phyloP scores from a whole-genome alignment of 1,140 invertebrate species.

The Aphelenchoides fujianensis region DNA sequence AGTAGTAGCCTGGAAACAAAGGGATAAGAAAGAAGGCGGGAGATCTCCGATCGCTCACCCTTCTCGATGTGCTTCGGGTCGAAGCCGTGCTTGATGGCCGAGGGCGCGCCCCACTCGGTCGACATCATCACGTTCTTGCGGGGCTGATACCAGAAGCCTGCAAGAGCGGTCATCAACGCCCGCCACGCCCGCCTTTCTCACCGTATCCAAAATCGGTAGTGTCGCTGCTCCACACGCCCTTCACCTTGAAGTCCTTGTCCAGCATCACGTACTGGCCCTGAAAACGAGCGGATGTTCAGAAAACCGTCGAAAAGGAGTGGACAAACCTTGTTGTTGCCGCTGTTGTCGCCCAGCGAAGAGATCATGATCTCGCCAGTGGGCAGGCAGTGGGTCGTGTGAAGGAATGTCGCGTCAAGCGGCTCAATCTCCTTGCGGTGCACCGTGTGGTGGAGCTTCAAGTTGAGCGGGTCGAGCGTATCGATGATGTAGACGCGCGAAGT shows the following conservation, averaged over 20 bases:
- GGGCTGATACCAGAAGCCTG: constrained; percentile 85
- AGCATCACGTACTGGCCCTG: constrained; percentile 85
- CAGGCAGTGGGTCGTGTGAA: constrained; percentile 89
- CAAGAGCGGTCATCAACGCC: too few relatives aligned
- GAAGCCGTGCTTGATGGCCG: constrained; percentile 77
- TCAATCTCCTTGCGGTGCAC: constrained; percentile 71
- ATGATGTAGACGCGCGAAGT: constrained; percentile 41
- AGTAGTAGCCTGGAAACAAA: constrained; percentile 71
- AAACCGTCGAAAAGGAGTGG: too few relatives aligned
- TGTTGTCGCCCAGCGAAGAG: constrained; percentile 80
- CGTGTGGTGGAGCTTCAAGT: constrained; percentile 59
- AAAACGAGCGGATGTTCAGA: too few relatives aligned
- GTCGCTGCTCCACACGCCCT: constrained; percentile 65
- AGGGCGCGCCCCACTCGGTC: constrained; percentile 86
- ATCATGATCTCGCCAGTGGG: constrained; percentile 88
- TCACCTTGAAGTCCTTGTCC: constrained; percentile 76
- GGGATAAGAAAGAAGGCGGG: neutral
- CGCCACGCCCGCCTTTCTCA: constrained; percentile 54
- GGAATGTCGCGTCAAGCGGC: constrained; percentile 72
- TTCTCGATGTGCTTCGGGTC: constrained; percentile 67
- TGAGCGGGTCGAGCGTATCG: constrained; percentile 33
- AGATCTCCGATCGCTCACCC: constrained; percentile 58
- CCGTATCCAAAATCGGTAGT: constrained; percentile 67
- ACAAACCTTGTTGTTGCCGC: constrained; percentile 71
- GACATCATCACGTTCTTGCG: constrained; percentile 83